Base-by-base conservation (phyloP, 1,140 invertebrate species). In the Euura saliciscinereae region DNA sequence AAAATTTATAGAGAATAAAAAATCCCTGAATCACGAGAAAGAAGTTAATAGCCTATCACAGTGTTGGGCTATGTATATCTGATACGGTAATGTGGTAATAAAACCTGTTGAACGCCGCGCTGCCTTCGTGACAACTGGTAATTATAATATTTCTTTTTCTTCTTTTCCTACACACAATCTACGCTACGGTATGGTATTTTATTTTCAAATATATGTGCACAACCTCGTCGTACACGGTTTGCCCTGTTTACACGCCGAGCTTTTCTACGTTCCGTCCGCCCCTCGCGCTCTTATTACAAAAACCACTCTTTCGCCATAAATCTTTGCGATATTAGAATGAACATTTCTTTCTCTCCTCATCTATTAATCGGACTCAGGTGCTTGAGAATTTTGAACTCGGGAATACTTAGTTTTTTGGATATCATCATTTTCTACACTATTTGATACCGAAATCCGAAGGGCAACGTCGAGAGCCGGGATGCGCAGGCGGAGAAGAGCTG, bases 121-220 rank as follows among this genome's bases (percentile, higher is more conserved):
- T 75, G 77, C 76, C 78, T 83, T 82, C 83, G 82, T 84, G 82
- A 84, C 80, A 82, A 83, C 76, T 78, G 78, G 82, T 82, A 80
- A 83, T 84, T 83, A 82, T 79, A 77, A 80, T 84, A 74, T 75
- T 70, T 68, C 68, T 74, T 71, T 66, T 66, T 71, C 66, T 66
- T 71, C 5, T 64, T 28, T 28, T 28, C 28, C 28, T 28, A 28
- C 28, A 28, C 28, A 28, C 28, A 28, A 28, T 28, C 28, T 28
- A 28, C 28, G 28, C 28, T 28, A 28, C 28, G 28, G 28, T 28
- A 28, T 28, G 28, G 28, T 28, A 28, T 66, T 73, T 42, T 73
- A 69, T 51, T 65, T 73, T 68, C 71, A 73, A 68, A 44, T 59
- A 51, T 8, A 51, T 73, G 11, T 66, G 6, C 68, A 73, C 51